phyloP scores from a whole-genome alignment of 2,113 vertebrate genomes.

The Hemichromis elongatus region DNA sequence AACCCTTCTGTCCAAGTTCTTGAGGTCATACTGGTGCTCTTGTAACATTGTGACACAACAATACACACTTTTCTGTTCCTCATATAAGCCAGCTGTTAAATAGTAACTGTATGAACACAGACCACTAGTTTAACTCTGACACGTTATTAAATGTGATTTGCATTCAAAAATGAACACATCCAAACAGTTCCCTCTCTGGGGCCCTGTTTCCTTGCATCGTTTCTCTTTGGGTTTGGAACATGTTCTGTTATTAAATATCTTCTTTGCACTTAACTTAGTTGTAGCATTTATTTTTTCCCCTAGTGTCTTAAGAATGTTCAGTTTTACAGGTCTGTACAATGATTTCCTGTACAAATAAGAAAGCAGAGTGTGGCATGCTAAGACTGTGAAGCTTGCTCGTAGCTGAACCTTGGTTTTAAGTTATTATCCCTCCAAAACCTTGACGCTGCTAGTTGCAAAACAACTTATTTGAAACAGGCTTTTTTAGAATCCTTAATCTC shows the following conservation, averaged over 20 bases:
- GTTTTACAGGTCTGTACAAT: not conserved
- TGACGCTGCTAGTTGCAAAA: not conserved
- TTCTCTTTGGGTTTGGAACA: slow-evolving; percentile 49
- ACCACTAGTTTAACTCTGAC: slow-evolving; percentile 5
- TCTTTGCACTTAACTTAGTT: slow-evolving; percentile 31
- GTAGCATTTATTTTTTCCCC: not conserved
- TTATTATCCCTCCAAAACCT: not conserved
- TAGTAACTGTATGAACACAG: not conserved
- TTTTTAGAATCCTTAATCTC: not conserved
- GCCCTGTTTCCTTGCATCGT: slow-evolving; percentile 26
- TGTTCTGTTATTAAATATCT: slow-evolving; percentile 58
- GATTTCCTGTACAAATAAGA: not conserved
- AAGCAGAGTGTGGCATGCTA: not conserved
- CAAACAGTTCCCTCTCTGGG: slow-evolving; percentile 22
- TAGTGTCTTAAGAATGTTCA: not conserved
- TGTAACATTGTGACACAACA: not conserved
- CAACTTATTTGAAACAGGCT: not conserved
- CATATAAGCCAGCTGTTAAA: not conserved
- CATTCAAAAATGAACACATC: slow-evolving; percentile 16
- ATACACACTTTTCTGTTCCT: not conserved
- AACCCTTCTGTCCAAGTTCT: not conserved
- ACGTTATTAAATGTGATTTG: slow-evolving; percentile 12
- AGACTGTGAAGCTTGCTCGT: not conserved
- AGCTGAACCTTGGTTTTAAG: not conserved
- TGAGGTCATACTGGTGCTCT: not conserved